phyloP scores from a whole-genome alignment of 1,140 invertebrate species.

The Amyelois transitella region DNA sequence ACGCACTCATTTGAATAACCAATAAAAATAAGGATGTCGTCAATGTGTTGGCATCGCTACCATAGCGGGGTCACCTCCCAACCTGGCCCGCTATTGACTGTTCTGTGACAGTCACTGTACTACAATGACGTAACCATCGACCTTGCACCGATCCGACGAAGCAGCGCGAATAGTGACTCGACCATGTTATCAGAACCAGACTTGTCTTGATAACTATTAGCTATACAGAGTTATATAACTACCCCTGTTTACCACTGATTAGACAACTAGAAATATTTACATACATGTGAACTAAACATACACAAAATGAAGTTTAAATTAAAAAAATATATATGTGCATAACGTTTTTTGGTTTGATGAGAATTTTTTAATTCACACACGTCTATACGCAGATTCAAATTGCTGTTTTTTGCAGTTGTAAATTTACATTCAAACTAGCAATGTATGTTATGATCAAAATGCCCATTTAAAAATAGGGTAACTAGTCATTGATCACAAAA shows the following conservation, averaged over 20 bases:
- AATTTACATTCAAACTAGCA: too few relatives aligned
- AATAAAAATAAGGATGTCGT: conserved; percentile 74
- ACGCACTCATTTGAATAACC: conserved; percentile 55
- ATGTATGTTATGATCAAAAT: too few relatives aligned
- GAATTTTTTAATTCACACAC: too few relatives aligned
- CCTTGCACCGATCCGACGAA: conserved; percentile 5
- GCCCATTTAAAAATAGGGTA: too few relatives aligned
- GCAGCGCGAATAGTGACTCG: not conserved
- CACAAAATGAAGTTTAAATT: too few relatives aligned
- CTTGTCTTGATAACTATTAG: not conserved
- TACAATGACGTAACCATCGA: conserved; percentile 10
- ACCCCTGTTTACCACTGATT: not conserved
- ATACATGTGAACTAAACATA: not conserved
- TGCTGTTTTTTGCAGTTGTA: too few relatives aligned
- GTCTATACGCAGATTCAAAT: too few relatives aligned
- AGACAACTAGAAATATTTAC: not conserved
- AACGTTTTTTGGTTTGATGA: not conserved
- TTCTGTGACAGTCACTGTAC: not conserved
- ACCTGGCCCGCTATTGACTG: conserved; percentile 20
- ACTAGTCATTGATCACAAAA: not conserved
- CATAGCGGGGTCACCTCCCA: conserved; percentile 51
- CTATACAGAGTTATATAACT: not conserved
- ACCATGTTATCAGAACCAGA: not conserved
- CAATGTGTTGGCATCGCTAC: conserved; percentile 64
- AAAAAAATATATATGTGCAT: too few relatives aligned